A percentile compares a stretch with the other conserved stretches of the same genome.
Conservation (phyloP, 92 coral and sea anemone species). For the Palythoa heliodiscus region DNA sequence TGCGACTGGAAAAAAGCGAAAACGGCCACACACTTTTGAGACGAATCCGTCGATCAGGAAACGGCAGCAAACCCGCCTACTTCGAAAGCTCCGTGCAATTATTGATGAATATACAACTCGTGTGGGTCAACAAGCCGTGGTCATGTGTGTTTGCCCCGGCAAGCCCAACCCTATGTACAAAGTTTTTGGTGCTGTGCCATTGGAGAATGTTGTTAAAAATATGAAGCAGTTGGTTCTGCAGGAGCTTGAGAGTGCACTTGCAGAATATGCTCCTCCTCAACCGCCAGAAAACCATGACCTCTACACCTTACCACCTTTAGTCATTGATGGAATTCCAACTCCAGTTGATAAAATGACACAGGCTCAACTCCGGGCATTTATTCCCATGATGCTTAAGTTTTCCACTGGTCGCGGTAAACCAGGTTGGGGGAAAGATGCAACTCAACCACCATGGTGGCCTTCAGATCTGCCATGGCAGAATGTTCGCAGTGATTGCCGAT, state of each 20-base stretch:
- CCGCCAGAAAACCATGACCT: slow-evolving; percentile 90
- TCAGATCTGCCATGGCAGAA: slow-evolving; percentile 98
- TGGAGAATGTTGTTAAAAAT: slow-evolving; percentile 91
- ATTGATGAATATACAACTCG: slow-evolving; percentile 99
- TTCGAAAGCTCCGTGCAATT: slow-evolving; percentile 92
- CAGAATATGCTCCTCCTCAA: slow-evolving; percentile 97
- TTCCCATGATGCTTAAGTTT: slow-evolving; percentile 97
- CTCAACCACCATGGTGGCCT: slow-evolving; percentile 99
- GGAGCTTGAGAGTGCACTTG: slow-evolving; percentile 92
- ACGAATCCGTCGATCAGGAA: slow-evolving; percentile 99
- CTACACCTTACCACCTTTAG: slow-evolving; percentile 91
- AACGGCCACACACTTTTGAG: slow-evolving; percentile 97
- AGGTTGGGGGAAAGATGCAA: slow-evolving; percentile 98
- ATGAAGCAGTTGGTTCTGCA: slow-evolving; percentile 90
- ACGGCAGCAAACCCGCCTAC: slow-evolving; percentile 96
- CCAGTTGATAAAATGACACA: slow-evolving; percentile 99
- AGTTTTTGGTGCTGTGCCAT: slow-evolving; percentile 99
- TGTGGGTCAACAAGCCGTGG: slow-evolving; percentile 98
- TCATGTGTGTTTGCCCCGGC: slow-evolving; percentile 97
- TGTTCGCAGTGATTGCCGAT: slow-evolving; percentile 95
- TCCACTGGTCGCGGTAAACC: slow-evolving; percentile 99
- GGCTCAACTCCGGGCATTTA: slow-evolving; percentile 96
- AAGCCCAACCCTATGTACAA: slow-evolving; percentile 94
- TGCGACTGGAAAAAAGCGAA: slow-evolving; percentile 96
- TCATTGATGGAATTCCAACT: slow-evolving; percentile 98